Conservation (phyloP, 2,888 invertebrate species). For the Coleophora deauratella region DNA sequence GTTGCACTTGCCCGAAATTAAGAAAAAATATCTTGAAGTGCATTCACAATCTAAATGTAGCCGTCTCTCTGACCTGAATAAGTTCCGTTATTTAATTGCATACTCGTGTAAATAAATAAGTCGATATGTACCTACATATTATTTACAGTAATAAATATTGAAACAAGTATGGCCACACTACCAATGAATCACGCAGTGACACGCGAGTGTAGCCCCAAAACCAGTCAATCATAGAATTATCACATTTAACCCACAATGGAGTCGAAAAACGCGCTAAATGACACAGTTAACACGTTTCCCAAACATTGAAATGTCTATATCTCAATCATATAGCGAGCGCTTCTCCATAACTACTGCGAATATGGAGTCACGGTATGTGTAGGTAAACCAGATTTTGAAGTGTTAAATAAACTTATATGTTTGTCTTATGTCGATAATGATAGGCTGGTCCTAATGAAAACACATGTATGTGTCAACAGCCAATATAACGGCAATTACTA, state of each 20-base stretch:
- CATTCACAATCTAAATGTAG: too few relatives aligned
- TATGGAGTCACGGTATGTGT: constrained; percentile 17
- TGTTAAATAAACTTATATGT: constrained; percentile 18
- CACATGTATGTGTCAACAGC: constrained; percentile 32
- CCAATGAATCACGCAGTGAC: too few relatives aligned
- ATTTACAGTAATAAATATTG: too few relatives aligned
- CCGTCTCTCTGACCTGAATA: too few relatives aligned
- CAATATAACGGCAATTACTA: constrained; percentile 36
- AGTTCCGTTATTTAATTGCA: too few relatives aligned
- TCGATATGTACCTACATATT: too few relatives aligned
- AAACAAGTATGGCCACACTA: constrained; percentile 3
- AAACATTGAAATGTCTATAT: constrained; percentile 25
- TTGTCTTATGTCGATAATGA: constrained; percentile 30
- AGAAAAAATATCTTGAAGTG: too few relatives aligned
- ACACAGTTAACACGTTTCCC: constrained; percentile 18
- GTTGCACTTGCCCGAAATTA: too few relatives aligned
- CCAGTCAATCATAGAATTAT: constrained; percentile 57
- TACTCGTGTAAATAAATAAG: too few relatives aligned
- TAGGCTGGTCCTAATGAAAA: constrained; percentile 28
- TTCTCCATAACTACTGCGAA: constrained; percentile 15
- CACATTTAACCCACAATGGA: constrained; percentile 40
- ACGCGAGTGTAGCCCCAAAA: constrained; percentile 17
- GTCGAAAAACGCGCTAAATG: constrained; percentile 24
- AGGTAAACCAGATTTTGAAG: constrained; percentile 12
- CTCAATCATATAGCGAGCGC: constrained; percentile 19